Base-by-base conservation (phyloP, 1,140 invertebrate genomes). In the Ceratina calcarata region DNA sequence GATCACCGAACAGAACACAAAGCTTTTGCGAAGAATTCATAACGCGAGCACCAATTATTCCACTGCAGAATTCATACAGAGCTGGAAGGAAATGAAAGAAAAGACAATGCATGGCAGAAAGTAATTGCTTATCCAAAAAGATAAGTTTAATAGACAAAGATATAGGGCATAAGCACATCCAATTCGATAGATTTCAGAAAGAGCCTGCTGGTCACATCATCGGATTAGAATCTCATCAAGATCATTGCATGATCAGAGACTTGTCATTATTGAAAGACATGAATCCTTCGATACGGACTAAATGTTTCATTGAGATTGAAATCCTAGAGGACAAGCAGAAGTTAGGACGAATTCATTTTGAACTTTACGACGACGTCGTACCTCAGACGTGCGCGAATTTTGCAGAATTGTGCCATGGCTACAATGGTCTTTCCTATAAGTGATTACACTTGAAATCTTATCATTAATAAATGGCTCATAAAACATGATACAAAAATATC, bases 311-410 rank as follows among this genome's bases (percentile, higher is more conserved):
- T 32, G 91, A 93, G 69, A 78, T 93, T 37, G 85, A 89, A 87
- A 68, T 92, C 18, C 71, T 67, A 62, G 81, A 81, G 27, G 87
- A 86, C 8, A 83, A 85, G 71, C 81, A 87, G 22, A 89, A 85
- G 72, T 87, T 94, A 27, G 94, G 94, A 18, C 86, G 90, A 64
- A 90, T 95, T 24, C 84, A 94, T 16, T 89, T 95, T 51, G 93
- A 96, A 92, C 89, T 96, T 22, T 96, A 95, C 83, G 88, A 91
- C 37, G 94, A 95, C 88, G 88, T 94, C 61, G 94, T 94, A 12
- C 95, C 95, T 3, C 93, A 91, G 83, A 95, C 95, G 0, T 95
- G 95, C 74, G 92, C 93, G 84, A 96, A 96, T 89, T 96, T 96
- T 82, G 90, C 93, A 77, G 90, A 93, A 27, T 87, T 96, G 37